Conservation (phyloP, 2,888 invertebrate genomes). For the Acleris literana region DNA sequence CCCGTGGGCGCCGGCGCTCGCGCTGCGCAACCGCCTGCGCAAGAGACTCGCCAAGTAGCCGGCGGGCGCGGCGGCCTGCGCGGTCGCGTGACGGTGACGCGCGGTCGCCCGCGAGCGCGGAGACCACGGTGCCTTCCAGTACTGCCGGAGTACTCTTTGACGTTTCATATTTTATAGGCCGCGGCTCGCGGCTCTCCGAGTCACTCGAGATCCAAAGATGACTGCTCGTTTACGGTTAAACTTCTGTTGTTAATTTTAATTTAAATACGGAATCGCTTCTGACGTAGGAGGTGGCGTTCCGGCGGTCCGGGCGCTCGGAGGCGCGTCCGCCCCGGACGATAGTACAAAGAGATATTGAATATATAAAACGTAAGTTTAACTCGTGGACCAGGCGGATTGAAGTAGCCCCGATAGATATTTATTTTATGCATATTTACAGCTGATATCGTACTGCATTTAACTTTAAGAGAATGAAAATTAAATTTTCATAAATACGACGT, state of each 20-base stretch:
- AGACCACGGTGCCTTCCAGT: conserved; percentile 61
- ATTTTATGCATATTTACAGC: conserved; percentile 74
- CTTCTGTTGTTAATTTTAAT: conserved; percentile 64
- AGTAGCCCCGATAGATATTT: conserved; percentile 75
- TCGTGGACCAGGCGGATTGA: conserved; percentile 76
- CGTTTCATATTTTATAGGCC: conserved; percentile 47
- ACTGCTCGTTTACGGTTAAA: conserved; percentile 70
- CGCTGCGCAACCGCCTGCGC: conserved; percentile 73
- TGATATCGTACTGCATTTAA: conserved; percentile 74
- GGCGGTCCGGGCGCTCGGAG: conserved; percentile 28
- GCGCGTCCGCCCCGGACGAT: conserved; percentile 45
- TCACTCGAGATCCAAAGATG: conserved; percentile 69
- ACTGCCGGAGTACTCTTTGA: conserved; percentile 61
- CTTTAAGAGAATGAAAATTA: conserved; percentile 66
- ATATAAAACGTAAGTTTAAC: conserved; percentile 74
- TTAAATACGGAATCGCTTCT: conserved; percentile 47
- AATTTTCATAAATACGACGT: conserved; percentile 59
- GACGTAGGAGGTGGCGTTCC: conserved; percentile 41
- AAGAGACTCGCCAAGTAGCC: conserved; percentile 72
- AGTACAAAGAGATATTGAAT: conserved; percentile 77
- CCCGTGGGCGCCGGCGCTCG: conserved; percentile 72
- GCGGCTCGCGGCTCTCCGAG: conserved; percentile 42
- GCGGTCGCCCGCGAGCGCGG: conserved; percentile 52
- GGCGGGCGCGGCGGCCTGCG: background rate
- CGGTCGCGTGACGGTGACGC: too few relatives aligned